Evolutionary conservation across 2,113 vertebrate species (phyloP), one percentile per base, ranked within the genome.

Genomic region (Salvelinus alpinus): DNA sequence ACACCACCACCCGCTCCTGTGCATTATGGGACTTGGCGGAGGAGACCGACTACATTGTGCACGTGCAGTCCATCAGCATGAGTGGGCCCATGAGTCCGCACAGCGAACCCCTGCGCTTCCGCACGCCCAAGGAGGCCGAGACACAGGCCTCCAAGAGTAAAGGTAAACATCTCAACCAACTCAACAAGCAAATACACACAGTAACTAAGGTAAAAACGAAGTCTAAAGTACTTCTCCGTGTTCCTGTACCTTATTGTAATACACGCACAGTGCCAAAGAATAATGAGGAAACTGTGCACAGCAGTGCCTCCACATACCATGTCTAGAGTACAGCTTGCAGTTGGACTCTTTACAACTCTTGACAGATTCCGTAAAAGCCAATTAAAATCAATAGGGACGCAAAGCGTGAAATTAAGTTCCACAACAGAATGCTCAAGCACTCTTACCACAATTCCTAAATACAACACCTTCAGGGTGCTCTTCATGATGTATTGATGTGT

Each of bases 21-120:
- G 95, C 95, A 88, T 94, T 99, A 89, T 98, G 97, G 97, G 97
- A 98, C 90, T 93, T 99, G 87, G 96, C 98, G 85, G 95, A 97
- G 79, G 97, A 98, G 91, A 97, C 97, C 0, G 97, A 98, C 86
- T 99, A 99, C 88, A 97, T 97, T 2, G 96, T 99, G 87, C 97
- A 98, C 0, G 96, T 98, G 78, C 97, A 98, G 90, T 91, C 95
- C 88, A 97, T 99, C 94, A 96, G 96, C 89, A 93, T 95, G 86
- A 95, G 93, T 79, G 96, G 96, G 74, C 94, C 94, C 82, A 54
- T 54, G 51, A 98, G 97, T 80, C 97, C 96, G 0, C 94, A 94
- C 76, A 99, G 97, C 70, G 96, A 97, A 90, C 90, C 96, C 0
- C 91, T 98, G 88, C 94, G 91, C 89, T 99, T 99, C 93, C 95